Evolutionary conservation across 1,140 invertebrate species (phyloP), one percentile per base, ranked within the genome.

Genomic region (Himalopsyche phryganea): DNA sequence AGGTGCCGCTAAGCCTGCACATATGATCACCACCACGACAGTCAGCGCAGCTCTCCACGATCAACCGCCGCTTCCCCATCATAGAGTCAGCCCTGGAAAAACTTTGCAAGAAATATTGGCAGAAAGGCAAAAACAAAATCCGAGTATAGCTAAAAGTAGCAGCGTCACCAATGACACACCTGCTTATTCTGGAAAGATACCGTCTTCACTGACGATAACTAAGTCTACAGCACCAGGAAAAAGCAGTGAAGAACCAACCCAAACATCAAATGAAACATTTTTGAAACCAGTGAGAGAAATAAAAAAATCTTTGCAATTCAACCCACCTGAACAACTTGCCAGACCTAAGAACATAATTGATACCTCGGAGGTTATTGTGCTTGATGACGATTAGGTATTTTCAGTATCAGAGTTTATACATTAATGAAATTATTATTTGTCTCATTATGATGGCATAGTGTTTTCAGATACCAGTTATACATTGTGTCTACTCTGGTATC

Each of bases 51-150:
- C 67, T 0, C 65, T 71, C 6, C 72, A 74, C 38, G 48, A 71
- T 0, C 77, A 78, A 58, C 73, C 74, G 2, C 70, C 72, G 0
- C 46, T 68, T 58, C 68, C 73, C 0, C 73, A 75, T 45, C 71
- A 74, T 57, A 73, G 75, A 61, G 66, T 69, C 6, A 81, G 78
- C 63, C 76, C 81, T 0, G 77, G 77, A 11, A 84, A 83, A 71
- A 83, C 82, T 1, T 61, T 84, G 36, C 82, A 84, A 56, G 80
- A 84, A 65, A 84, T 83, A 70, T 66, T 84, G 40, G 81, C 81
- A 0, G 82, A 84, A 58, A 73, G 79, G 19, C 80, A 83, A 65
- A 83, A 83, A 50, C 68, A 69, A 50, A 61, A 71, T 49, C 73
- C 73, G 52, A 68, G 2, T 68, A 68, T 51, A 48, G 23, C 20